Evolutionary conservation across 2,113 vertebrate species (phyloP).

Genomic region (Tragelaphus strepsiceros): DNA sequence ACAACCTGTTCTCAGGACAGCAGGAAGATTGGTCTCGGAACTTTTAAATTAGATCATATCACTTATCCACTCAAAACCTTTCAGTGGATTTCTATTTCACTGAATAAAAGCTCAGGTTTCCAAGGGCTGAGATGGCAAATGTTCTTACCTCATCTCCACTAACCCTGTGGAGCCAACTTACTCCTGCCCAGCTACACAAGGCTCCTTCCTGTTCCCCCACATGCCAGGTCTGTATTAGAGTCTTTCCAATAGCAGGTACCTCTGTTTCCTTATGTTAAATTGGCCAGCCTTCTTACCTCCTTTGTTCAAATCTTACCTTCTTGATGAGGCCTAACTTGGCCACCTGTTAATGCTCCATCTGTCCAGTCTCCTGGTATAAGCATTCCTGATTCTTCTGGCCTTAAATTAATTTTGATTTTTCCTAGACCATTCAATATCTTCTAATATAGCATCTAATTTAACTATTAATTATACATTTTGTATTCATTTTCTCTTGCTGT

Average conservation of each 20-base stretch:
- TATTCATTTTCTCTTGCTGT: background rate
- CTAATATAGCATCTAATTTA: background rate
- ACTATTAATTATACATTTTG: background rate
- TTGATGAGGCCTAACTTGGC: background rate
- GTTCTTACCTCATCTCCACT: background rate
- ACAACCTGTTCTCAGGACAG: background rate
- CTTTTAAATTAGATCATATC: background rate
- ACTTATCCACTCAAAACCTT: background rate
- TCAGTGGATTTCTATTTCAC: background rate
- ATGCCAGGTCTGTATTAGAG: fast-evolving
- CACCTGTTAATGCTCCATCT: background rate
- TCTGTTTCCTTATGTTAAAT: background rate
- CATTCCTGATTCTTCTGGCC: background rate
- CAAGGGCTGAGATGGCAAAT: background rate
- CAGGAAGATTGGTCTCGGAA: background rate
- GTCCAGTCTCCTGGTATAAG: background rate
- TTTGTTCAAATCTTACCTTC: background rate
- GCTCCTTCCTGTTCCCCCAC: background rate
- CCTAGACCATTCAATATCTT: background rate
- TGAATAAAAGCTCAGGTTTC: background rate
- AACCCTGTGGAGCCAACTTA: background rate
- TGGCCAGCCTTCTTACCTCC: background rate
- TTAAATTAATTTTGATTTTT: background rate
- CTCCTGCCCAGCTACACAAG: background rate
- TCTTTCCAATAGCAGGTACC: background rate